Evolutionary conservation across 1,140 invertebrate species (phyloP).

Genomic region (Mercenaria mercenaria): DNA sequence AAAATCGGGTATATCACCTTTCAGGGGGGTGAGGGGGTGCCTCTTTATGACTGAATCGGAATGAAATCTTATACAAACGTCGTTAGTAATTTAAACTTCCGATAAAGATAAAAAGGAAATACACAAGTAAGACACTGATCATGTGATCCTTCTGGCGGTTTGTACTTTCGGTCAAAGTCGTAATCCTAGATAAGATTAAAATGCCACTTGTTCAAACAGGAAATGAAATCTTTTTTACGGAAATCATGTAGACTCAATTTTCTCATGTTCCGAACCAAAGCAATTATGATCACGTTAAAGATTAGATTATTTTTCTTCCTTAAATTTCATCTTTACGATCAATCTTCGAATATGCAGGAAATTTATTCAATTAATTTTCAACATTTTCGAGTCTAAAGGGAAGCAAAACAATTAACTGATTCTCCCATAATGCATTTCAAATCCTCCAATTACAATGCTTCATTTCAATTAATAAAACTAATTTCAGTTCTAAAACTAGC

Average conservation of each 20-base stretch:
- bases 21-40: too few species aligned
- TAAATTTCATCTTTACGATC: constrained; percentile 8
- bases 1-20: constrained; percentile 3
- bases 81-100: constrained; percentile 47
- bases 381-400: background rate
- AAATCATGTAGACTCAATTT: constrained; percentile 29
- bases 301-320: constrained; percentile 25
- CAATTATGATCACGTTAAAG: constrained; percentile 13
- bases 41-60: background rate
- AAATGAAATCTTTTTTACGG: constrained; percentile 45
- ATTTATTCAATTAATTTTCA: constrained; percentile 45
- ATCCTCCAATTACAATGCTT: constrained; percentile 9
- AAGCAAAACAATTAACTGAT: constrained; percentile 18
- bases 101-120: constrained; percentile 52
- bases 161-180: constrained; percentile 14
- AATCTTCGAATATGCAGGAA: background rate
- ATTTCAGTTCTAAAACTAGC: background rate
- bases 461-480: constrained; percentile 11
- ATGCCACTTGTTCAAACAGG: constrained; percentile 37
- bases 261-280: background rate
- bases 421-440: background rate
- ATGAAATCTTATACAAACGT: background rate
- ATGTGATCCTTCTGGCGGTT: constrained; percentile 7
- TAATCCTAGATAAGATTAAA: constrained; percentile 56
- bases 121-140: background rate